Evolutionary conservation across 2,797 vertebrate genomes (phyloP), one percentile per base, ranked within the genome.

Genomic region (Tinamus major): DNA sequence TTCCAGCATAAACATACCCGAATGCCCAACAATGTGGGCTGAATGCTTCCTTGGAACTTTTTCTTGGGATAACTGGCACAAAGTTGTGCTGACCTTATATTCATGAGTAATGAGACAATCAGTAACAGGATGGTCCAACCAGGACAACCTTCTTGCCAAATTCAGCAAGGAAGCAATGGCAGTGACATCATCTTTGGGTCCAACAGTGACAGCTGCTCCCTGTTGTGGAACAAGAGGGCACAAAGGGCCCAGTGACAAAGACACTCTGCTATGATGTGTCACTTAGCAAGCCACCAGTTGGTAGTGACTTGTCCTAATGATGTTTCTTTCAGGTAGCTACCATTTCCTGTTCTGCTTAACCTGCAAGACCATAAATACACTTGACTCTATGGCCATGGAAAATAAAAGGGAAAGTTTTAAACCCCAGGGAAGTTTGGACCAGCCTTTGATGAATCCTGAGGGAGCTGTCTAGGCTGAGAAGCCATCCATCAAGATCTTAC

Each of bases 401-500:
- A 0, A 2, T 19, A 77, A 77, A 7, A 49, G 31, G 35, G 33
- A 58, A 58, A 42, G 44, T 59, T 41, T 12, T 55, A 72, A 48
- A 76, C 79, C 61, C 68, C 64, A 23, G 70, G 68, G 83, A 92
- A 87, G 90, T 90, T 84, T 63, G 56, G 67, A 84, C 23, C 31
- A 88, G 37, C 23, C 37, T 91, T 94, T 91, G 84, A 8, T 39
- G 87, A 86, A 51, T 44, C 79, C 63, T 81, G 53, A 24, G 91
- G 87, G 92, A 95, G 92, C 86, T 81, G 27, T 53, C 29, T 33
- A 68, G n/a, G 61, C 68, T 93, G 79, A 33, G 79, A 88, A 92
- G 68, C 71, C 90, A 93, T 79, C 48, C 72, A 81, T 88, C 70
- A 88, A 78, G 63, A 77, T 75, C 24, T 79, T 79, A 77, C 51